These are phyloP conservation scores for Scomberomorus guttatus DNA, from an alignment of 2,797 vertebrate genomes.

Conservation along the genomic window DNA sequence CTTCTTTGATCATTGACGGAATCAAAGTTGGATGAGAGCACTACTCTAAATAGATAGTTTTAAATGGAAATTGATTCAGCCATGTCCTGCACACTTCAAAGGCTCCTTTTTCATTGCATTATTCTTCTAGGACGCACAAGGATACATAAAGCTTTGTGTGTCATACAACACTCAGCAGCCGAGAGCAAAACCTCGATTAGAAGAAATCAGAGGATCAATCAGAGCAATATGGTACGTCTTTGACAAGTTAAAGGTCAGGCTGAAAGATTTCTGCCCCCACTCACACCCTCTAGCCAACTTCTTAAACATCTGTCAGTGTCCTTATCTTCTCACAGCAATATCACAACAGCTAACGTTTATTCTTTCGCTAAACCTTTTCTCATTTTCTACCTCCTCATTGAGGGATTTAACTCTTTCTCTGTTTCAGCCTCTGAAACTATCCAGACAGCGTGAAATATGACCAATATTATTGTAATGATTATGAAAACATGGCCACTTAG, in stretches of 20 bases:
- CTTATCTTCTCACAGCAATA: background rate
- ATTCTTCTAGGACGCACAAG: slow-evolving; percentile 16
- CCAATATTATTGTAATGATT: too few species aligned
- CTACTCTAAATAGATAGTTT: slow-evolving; percentile 51
- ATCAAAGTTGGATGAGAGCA: slow-evolving; percentile 18
- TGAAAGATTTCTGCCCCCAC: slow-evolving; percentile 34
- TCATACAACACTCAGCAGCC: slow-evolving; percentile 1
- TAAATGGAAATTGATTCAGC: slow-evolving; percentile 45
- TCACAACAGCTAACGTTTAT: slow-evolving; percentile 16
- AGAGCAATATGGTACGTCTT: slow-evolving; percentile 8
- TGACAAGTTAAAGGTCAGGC: slow-evolving; percentile 56
- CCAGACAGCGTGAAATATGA: background rate
- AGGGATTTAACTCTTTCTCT: slow-evolving; percentile 8
- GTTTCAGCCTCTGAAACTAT: background rate
- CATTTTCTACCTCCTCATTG: background rate
- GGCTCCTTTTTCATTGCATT: slow-evolving; percentile 21
- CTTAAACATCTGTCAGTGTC: slow-evolving; percentile 37
- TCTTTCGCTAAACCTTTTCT: slow-evolving; percentile 17
- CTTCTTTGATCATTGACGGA: slow-evolving; percentile 37
- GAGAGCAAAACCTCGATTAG: slow-evolving; percentile 29
- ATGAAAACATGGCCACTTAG: too few species aligned
- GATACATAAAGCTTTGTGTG: slow-evolving; percentile 36
- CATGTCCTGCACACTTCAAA: slow-evolving; percentile 44
- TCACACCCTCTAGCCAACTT: slow-evolving; percentile 20
- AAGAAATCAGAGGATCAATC: slow-evolving; percentile 50